Evolutionary conservation across 2,888 invertebrate species (phyloP).

Genomic region (Mesochorus sp.): DNA sequence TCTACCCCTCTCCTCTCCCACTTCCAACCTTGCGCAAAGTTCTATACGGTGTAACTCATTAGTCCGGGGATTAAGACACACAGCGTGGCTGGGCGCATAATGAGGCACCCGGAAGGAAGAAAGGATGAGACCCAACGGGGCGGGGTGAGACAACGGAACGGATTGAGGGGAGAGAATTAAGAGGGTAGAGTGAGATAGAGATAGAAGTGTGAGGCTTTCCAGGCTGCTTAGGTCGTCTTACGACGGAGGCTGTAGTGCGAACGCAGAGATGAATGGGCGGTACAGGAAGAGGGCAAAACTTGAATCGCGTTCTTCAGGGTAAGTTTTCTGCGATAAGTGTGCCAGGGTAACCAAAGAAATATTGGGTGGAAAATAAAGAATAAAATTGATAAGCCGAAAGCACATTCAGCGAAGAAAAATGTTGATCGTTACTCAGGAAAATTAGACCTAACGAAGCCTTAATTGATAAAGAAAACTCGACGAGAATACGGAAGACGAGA

Average conservation of each 20-base stretch:
- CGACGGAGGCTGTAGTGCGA: background rate
- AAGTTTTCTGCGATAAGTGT: slow-evolving; percentile 61
- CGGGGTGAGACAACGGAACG: slow-evolving; percentile 33
- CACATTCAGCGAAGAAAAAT: too few relatives aligned
- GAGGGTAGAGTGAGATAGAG: slow-evolving; percentile 8
- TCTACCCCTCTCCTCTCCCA: too few relatives aligned
- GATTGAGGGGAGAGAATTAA: slow-evolving; percentile 47
- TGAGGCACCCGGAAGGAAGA: slow-evolving; percentile 65
- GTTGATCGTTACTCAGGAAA: background rate
- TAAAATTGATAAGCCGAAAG: too few relatives aligned
- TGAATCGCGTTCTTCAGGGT: slow-evolving; percentile 23
- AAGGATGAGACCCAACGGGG: slow-evolving; percentile 38
- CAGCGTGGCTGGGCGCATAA: slow-evolving; percentile 67
- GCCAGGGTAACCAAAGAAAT: slow-evolving; percentile 58
- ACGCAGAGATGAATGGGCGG: slow-evolving; percentile 7
- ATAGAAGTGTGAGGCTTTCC: slow-evolving; percentile 20
- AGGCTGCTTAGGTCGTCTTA: background rate
- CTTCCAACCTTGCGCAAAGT: too few relatives aligned
- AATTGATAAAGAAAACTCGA: too few relatives aligned
- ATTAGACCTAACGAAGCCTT: too few relatives aligned
- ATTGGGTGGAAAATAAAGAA: background rate
- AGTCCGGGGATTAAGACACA: slow-evolving; percentile 71
- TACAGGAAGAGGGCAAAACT: slow-evolving; percentile 18
- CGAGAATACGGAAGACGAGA: too few relatives aligned
- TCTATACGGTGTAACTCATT: slow-evolving; percentile 71